These are phyloP conservation scores for Acanthococcus lagerstroemiae DNA, from an alignment of 2,888 invertebrate species.

Conservation along the genomic window DNA sequence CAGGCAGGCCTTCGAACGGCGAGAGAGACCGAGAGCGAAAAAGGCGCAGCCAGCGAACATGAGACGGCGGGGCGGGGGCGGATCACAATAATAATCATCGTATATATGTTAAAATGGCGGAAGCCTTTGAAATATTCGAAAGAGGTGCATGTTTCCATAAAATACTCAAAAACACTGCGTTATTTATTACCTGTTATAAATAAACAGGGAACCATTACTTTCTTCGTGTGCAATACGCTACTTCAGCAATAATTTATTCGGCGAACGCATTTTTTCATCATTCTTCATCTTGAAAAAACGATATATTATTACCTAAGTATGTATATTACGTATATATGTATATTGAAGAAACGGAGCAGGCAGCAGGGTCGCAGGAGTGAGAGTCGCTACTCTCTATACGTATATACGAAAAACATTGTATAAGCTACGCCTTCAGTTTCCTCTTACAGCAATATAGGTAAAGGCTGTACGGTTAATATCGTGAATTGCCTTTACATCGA, in stretches of 20 bases:
- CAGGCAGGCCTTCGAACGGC: background rate
- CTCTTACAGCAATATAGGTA: no score
- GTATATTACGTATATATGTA: constrained; percentile 3
- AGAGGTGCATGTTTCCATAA: constrained; percentile 30
- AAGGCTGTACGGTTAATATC: constrained; percentile 14
- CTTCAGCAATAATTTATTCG: constrained; percentile 29
- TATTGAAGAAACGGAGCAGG: constrained; percentile 4
- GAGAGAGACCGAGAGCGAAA: background rate
- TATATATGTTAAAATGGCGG: constrained; percentile 26
- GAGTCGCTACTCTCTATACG: no score
- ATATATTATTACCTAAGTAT: constrained; percentile 18
- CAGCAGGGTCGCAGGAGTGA: no score
- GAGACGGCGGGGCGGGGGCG: background rate
- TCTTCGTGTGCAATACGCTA: constrained; percentile 29
- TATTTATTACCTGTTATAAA: constrained; percentile 30
- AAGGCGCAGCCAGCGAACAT: background rate
- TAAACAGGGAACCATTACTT: constrained; percentile 29
- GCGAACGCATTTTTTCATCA: constrained; percentile 20
- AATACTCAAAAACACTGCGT: constrained; percentile 28
- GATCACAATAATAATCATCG: constrained; percentile 28
- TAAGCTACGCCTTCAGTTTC: no score
- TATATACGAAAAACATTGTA: no score
- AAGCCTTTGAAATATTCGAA: constrained; percentile 30
- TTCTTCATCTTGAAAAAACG: constrained; percentile 24
- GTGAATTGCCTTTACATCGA: constrained; percentile 16